Evolutionary conservation across 2,888 invertebrate genomes (phyloP).

Genomic region (Vannuccia rotundouncinata): DNA sequence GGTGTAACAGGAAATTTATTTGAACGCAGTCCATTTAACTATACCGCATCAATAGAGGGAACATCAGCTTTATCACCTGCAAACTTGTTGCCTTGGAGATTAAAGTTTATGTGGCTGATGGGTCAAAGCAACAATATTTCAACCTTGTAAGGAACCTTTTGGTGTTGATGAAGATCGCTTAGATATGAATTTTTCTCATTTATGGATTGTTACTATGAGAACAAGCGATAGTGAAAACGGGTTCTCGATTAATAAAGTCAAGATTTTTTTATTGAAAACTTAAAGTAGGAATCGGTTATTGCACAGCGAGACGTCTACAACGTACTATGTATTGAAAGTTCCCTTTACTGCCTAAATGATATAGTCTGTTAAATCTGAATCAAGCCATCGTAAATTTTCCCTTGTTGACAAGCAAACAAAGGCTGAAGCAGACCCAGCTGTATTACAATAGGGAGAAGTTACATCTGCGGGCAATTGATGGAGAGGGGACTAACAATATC

Average conservation of each 20-base stretch:
- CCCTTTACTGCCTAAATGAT: background rate
- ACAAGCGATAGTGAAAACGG: background rate
- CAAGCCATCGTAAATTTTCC: background rate
- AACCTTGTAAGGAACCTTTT: background rate
- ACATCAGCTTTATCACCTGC: background rate
- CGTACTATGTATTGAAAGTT: background rate
- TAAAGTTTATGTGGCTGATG: background rate
- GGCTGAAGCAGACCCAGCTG: background rate
- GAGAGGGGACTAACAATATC: no score
- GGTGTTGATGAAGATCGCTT: background rate
- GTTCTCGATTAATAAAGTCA: background rate
- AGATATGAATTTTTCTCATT: background rate
- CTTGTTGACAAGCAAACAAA: background rate
- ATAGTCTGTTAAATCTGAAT: background rate
- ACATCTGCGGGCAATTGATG: no score
- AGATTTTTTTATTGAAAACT: background rate
- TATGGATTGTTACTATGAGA: background rate
- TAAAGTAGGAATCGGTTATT: background rate
- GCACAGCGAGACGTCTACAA: background rate
- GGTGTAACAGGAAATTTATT: background rate
- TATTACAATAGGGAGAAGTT: no score
- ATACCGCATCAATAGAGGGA: background rate
- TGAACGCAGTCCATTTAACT: background rate
- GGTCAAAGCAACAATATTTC: background rate
- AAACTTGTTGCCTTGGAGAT: background rate